Evolutionary conservation across 2,797 vertebrate genomes (phyloP), one percentile per base, ranked within the genome.

Genomic region (Sebastes itinus): DNA sequence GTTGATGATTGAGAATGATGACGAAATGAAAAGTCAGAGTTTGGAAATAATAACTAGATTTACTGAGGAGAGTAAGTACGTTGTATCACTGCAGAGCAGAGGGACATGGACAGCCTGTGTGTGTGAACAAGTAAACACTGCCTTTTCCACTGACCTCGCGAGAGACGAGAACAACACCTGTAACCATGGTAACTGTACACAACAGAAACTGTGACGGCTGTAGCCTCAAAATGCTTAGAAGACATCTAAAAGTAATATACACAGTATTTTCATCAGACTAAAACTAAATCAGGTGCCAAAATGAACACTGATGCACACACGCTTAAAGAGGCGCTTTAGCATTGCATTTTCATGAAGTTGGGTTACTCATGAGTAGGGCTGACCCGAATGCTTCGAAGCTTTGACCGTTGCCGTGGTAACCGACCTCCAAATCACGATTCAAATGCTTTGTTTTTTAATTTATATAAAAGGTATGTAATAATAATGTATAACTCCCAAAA

Each of bases 401-500:
- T 42, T 3, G 42, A 18, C 16, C 16, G 14, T 18, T 46, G 42
- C 42, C 3, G 0, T 18, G 16, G 42, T 46, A 46, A 7, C 0
- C 6, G 0, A 46, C 42, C 16, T 46, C 42, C 16, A 46, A 46
- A 16, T 18, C 42, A 46, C 16, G 0, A 46, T 46, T 46, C 0
- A 0, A 18, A 46, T 42, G 42, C 42, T 46, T 46, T 0, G 3
- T 3, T 46, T 46, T 46, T 46, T 46, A 38, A 35, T 38, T 2
- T 42, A 35, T 35, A 35, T 13, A 35, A 2, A 28, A 35, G 2
- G 32, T 42, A 16, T 42, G 14, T 18, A 46, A 46, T 18, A 46
- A 46, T 46, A 46, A 46, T 46, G 16, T 46, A 20, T 7, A 46
- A 46, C 42, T 46, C 42, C 16, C 42, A 46, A 46, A 46, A 46